These are phyloP conservation scores for Tolypeutes matacus DNA, from an alignment of 2,797 vertebrate genomes.

Conservation along the genomic window DNA sequence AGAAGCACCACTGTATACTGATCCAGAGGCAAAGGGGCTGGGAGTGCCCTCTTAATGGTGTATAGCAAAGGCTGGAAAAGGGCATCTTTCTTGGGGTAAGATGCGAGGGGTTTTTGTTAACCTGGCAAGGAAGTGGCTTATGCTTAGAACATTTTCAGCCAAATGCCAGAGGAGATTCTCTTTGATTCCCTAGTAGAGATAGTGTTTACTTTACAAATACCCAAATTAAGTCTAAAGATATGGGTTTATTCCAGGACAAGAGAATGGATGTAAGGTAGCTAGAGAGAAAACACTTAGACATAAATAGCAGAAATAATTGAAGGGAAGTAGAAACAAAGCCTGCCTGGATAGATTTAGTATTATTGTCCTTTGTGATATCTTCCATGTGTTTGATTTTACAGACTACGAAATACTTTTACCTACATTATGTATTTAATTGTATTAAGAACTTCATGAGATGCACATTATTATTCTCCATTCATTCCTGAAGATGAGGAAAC, in stretches of 20 bases:
- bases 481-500: not conserved
- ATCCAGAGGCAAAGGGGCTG: not conserved
- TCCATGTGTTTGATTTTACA: not conserved
- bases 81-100: not conserved
- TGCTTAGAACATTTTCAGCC: not conserved
- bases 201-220: constrained; percentile 10
- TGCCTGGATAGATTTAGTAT: not conserved
- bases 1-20: not conserved
- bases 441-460: not conserved
- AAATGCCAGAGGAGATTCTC: not conserved
- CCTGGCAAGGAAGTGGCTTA: not conserved
- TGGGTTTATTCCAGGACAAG: not conserved
- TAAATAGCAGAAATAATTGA: not conserved
- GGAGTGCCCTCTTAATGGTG: not conserved
- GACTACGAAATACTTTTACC: not conserved
- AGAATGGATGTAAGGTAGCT: not conserved
- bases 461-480: not conserved
- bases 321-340: not conserved
- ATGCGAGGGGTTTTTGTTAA: not conserved
- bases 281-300: not conserved
- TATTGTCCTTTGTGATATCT: not conserved
- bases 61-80: not conserved
- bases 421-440: not conserved
- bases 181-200: not conserved
- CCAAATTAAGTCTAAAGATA: constrained; percentile 10